These are phyloP conservation scores for Chlorops oryzae DNA, from an alignment of 1,140 invertebrate genomes.

Conservation along the genomic window DNA sequence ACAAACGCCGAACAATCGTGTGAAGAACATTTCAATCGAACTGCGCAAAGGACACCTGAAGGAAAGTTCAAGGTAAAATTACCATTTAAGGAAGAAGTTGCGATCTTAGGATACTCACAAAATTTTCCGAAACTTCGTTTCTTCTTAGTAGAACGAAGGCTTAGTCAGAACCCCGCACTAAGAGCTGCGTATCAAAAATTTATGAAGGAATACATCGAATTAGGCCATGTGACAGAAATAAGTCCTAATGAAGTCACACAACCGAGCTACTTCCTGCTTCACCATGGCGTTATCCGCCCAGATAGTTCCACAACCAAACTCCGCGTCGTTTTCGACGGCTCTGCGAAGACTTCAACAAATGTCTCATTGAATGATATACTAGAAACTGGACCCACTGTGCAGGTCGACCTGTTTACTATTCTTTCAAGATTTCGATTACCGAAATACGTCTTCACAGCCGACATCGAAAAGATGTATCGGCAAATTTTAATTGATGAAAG, in stretches of 20 bases:
- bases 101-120: too few relatives aligned
- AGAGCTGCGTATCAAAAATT: not conserved
- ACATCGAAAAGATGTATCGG: slow-evolving; percentile 35
- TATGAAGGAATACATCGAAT: not conserved
- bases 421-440: slow-evolving; percentile 42
- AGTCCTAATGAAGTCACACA: not conserved
- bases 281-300: slow-evolving; percentile 20
- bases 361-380: slow-evolving; percentile 20
- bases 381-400: slow-evolving; percentile 14
- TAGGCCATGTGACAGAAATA: not conserved
- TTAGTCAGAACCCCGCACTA: not conserved
- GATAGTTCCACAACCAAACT: slow-evolving; percentile 21
- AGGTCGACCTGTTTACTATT: slow-evolving; percentile 26
- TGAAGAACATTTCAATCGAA: too few relatives aligned
- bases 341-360: slow-evolving; percentile 8
- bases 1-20: too few relatives aligned
- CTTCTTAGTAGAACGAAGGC: not conserved
- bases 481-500: slow-evolving; percentile 20
- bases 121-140: too few relatives aligned
- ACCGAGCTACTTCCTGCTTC: slow-evolving; percentile 18
- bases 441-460: slow-evolving; percentile 23
- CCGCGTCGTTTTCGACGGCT: slow-evolving; percentile 22
- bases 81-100: too few relatives aligned
- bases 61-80: too few relatives aligned
- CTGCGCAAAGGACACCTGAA: too few relatives aligned